Evolutionary conservation across 1,140 invertebrate species (phyloP).

Genomic region (Platorchestia sp.): DNA sequence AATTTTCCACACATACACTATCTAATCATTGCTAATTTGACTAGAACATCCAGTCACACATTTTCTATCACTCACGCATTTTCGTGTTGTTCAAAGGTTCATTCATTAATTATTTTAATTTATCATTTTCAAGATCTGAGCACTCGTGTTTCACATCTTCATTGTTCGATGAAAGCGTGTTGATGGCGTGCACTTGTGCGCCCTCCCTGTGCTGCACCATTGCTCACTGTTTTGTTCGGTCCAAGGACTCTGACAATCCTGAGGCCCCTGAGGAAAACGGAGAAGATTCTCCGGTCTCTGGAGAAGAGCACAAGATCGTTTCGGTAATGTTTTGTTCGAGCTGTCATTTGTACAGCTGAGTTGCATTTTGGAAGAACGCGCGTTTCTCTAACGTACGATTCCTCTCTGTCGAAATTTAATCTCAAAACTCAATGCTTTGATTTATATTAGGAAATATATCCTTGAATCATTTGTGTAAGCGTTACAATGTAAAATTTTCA

Average conservation of each 20-base stretch:
- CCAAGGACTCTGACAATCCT: slow-evolving; percentile 17
- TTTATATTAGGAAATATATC: not conserved
- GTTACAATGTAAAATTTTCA: not conserved
- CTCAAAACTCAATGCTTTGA: not conserved
- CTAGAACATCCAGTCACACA: not conserved
- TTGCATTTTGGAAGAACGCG: not conserved
- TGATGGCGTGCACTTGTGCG: not conserved
- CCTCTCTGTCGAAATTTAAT: not conserved
- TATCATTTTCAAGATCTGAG: not conserved
- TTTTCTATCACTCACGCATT: not conserved
- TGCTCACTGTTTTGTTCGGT: not conserved
- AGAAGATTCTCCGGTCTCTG: slow-evolving; percentile 17
- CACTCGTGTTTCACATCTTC: not conserved
- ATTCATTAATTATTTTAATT: not conserved
- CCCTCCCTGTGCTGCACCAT: not conserved
- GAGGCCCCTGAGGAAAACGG: slow-evolving; percentile 21
- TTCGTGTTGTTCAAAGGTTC: not conserved
- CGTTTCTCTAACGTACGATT: not conserved
- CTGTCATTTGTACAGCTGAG: not conserved
- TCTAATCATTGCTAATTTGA: not conserved
- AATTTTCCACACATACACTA: not conserved
- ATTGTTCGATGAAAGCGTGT: not conserved
- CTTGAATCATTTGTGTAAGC: not conserved
- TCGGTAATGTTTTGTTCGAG: slow-evolving; percentile 36
- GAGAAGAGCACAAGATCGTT: not conserved